Conservation (phyloP, 2,113 vertebrate species). For the Ia io region DNA sequence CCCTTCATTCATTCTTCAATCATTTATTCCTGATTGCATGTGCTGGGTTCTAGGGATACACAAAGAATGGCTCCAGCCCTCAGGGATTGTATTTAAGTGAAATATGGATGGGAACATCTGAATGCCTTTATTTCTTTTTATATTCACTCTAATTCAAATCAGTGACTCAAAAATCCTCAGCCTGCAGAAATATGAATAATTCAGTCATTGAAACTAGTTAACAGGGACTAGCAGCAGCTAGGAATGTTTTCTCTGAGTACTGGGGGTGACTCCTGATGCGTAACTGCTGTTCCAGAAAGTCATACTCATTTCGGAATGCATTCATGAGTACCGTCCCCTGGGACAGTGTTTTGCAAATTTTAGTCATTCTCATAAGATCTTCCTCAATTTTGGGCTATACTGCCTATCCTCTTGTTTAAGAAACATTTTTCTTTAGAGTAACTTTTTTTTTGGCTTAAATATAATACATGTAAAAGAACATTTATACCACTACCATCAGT, state of each 20-base stretch:
- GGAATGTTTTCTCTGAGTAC: neutral
- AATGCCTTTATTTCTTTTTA: neutral
- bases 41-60: neutral
- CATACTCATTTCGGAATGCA: neutral
- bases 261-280: neutral
- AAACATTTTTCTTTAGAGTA: neutral
- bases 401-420: neutral
- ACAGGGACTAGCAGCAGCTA: neutral
- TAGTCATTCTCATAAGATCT: neutral
- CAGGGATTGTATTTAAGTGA: neutral
- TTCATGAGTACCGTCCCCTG: neutral
- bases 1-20: neutral
- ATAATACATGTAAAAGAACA: neutral
- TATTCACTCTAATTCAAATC: neutral
- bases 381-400: neutral
- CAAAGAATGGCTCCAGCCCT: neutral
- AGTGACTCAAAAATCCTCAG: neutral
- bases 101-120: neutral
- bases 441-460: neutral
- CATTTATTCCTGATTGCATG: neutral
- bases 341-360: neutral
- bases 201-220: neutral
- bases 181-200: neutral
- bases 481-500: neutral
- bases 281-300: conserved; percentile 35